Base-by-base conservation (phyloP, 2,113 vertebrate genomes). In the Ceyx melanurus region DNA sequence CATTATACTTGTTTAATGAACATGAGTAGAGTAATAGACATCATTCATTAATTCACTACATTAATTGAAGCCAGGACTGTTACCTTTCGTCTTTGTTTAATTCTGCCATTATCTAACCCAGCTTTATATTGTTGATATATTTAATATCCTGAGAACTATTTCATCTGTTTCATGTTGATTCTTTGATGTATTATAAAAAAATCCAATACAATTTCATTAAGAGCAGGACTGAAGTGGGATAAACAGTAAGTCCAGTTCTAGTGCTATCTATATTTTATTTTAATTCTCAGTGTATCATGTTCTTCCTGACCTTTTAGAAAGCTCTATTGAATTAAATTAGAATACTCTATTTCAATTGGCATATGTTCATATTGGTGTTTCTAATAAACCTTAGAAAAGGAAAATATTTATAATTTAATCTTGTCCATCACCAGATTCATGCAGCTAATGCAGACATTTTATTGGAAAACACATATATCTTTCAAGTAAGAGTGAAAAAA, bases 1-100 rank as follows among this genome's bases (percentile, higher is more conserved):
- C 83, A 94, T 96, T 95, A 94, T 88, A 80, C 74, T 76, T 96
- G 84, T 89, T 92, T 92, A 96, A 96, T 96, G 95, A 95, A 94
- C 95, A 96, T 48, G 87, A 96, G 54, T 82, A 79, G 57, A 82
- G 86, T 93, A 93, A 95, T 87, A 82, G 86, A 92, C 78, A 89
- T 92, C 84, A 94, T 96, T 95, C 91, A 92, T 96, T 95, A 94
- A 94, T 96, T 95, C 94, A 82, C 89, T 82, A 54, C 84, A 77
- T 89, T 96, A 96, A 95, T 93, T 94, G 92, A 95, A 92, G 51
- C 56, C n/a, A 74, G 56, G 60, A 77, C 82, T 92, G 84, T 85
- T 96, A 89, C 91, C 89, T 95, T 95, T 87, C 0, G 10, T 89
- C 91, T 93, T 95, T 89, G 77, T 89, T 93, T 92, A 91, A 93